These are phyloP conservation scores for Lordiphosa clarofinis DNA, from an alignment of 1,140 invertebrate genomes.

Conservation along the genomic window DNA sequence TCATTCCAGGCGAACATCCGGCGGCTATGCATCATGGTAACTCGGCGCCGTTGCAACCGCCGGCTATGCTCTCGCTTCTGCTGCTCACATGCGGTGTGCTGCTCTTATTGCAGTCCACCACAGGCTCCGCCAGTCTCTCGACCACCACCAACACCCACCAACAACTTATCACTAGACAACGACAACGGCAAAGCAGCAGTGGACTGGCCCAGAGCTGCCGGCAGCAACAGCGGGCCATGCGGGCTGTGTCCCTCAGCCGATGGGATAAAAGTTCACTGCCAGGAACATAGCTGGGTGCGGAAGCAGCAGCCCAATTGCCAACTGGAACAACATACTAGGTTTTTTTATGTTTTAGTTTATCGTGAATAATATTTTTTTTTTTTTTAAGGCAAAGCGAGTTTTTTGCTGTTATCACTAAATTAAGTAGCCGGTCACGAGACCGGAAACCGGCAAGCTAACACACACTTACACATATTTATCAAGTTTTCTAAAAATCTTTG, in stretches of 20 bases:
- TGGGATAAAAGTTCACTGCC: constrained; percentile 10
- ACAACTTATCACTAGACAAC: constrained; percentile 10
- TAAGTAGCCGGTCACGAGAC: constrained; percentile 33
- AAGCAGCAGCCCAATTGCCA: constrained; percentile 22
- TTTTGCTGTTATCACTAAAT: constrained; percentile 52
- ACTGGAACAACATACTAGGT: constrained; percentile 35
- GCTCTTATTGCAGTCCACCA: constrained; percentile 24
- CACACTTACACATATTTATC: constrained; percentile 13
- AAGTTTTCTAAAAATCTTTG: constrained; percentile 23
- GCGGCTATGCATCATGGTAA: constrained; percentile 90
- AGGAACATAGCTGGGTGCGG: constrained; percentile 42
- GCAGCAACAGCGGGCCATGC: not conserved
- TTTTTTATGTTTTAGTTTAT: constrained; percentile 2
- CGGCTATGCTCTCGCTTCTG: constrained; percentile 57
- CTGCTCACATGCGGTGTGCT: constrained; percentile 36
- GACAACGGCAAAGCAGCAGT: constrained; percentile 6
- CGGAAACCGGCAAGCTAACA: constrained; percentile 2
- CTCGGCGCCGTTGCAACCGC: constrained; percentile 65
- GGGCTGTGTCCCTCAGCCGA: not conserved
- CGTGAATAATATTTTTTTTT: constrained; percentile 4
- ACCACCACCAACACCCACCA: constrained; percentile 14
- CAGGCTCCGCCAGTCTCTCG: constrained; percentile 4
- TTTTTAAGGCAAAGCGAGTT: not conserved
- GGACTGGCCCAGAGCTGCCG: not conserved
- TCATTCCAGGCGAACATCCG: constrained; percentile 86